A percentile compares a stretch with the other conserved stretches of the same genome.
These are phyloP conservation scores for Gopherus flavomarginatus DNA, from an alignment of 2,113 vertebrate genomes.

Conservation along the genomic window DNA sequence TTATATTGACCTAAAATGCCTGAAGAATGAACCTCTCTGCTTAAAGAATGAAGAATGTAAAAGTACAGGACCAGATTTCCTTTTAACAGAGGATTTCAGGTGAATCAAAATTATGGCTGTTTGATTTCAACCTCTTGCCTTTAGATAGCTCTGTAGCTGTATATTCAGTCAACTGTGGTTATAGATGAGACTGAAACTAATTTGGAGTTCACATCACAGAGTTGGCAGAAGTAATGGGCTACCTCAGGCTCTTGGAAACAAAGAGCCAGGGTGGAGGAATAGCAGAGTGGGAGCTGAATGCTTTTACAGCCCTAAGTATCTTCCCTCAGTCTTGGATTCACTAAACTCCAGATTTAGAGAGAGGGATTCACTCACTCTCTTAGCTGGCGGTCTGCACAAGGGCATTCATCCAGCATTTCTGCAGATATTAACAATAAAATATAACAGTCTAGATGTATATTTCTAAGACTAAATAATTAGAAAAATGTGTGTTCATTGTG, in stretches of 20 bases:
- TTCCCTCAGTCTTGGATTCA: not conserved
- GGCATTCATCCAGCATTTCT: not conserved
- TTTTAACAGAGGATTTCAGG: fast-evolving
- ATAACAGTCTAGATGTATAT: not conserved
- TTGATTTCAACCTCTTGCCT: slow-evolving; percentile 22
- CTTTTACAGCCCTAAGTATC: not conserved
- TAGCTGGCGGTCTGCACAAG: not conserved
- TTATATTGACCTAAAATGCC: not conserved
- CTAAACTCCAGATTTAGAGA: not conserved
- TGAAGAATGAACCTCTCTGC: not conserved
- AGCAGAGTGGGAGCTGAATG: not conserved
- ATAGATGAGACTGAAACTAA: not conserved
- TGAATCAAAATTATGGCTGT: not conserved
- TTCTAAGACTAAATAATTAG: not conserved
- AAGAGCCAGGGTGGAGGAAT: not conserved
- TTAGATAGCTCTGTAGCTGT: slow-evolving; percentile 57
- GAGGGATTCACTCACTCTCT: not conserved
- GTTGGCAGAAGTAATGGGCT: not conserved
- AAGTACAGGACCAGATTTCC: not conserved
- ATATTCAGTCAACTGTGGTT: not conserved
- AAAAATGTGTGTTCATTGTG: not conserved
- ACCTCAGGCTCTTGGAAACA: not conserved
- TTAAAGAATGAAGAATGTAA: not conserved
- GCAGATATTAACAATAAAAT: not conserved
- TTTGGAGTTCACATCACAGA: not conserved